Conservation (phyloP, 2,113 vertebrate genomes). For the Mixornis gularis region DNA sequence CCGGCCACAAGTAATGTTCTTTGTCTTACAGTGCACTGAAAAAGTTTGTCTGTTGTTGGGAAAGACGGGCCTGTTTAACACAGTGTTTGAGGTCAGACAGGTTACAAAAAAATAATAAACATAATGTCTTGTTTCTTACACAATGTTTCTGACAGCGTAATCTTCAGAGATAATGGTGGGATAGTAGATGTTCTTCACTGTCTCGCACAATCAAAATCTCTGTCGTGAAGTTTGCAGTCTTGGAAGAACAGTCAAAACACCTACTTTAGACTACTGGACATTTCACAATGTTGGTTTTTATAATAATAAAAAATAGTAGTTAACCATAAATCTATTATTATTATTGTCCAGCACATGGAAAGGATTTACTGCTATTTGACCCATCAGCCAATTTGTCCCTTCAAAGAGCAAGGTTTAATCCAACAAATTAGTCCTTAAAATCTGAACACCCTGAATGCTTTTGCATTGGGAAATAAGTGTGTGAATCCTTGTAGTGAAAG, state of each 20-base stretch:
- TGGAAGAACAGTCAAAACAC: neutral
- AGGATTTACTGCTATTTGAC: neutral
- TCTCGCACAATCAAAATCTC: neutral
- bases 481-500: neutral
- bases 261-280: neutral
- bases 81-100: neutral
- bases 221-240: neutral
- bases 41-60: neutral
- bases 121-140: neutral
- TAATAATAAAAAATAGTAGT: neutral
- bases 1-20: neutral
- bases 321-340: neutral
- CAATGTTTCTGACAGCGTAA: neutral
- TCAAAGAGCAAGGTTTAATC: neutral
- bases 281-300: neutral
- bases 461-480: neutral
- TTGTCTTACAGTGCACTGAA: neutral
- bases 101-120: neutral
- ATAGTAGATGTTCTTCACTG: neutral
- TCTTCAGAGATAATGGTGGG: neutral
- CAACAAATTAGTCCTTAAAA: neutral
- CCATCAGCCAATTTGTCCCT: neutral
- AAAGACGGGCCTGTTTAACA: neutral
- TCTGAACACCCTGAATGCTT: neutral
- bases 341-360: neutral